Base-by-base conservation (phyloP, 1,140 invertebrate species). In the Scaptomyza pallida region DNA sequence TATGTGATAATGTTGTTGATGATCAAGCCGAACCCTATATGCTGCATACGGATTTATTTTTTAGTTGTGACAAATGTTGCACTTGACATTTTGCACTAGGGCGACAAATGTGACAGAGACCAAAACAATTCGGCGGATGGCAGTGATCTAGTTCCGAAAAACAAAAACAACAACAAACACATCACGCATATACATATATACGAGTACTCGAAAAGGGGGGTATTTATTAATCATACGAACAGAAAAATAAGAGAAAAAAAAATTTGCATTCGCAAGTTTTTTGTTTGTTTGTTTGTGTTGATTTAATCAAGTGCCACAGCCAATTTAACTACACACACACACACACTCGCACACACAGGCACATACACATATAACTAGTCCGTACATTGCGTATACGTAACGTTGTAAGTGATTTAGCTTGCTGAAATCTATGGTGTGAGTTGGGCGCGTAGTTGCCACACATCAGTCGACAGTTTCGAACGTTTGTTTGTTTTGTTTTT, bases 261-360 rank as follows among this genome's bases (percentile, higher is more conserved):
- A 80, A 71, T 88, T 81, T 85, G 69, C 81, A 86, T 74, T 70
- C 60, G 59, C 81, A 77, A 86, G 80, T 78, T 82, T 75, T 48
- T 78, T 82, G 47, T 45, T 51, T 33, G 4, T 64, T 75, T 75
- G 71, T 63, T 81, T 81, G 40, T 67, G 73, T 78, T 85, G 77
- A 88, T 88, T 85, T 85, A 88, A 85, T 85, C 82, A 86, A 85
- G 77, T 81, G 77, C 52, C 81, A 37, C 44, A 44, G 80, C 59
- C 76, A 85, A 85, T 85, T 85, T 59, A 85, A 60, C 54, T 30
- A 59, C 60, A 57, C 37, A 65, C n/a, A 75, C 30, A 45, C 35
- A 56, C 33, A 74, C 40, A 54, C 41, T 13, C 19, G 56, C 9
- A 51, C 17, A 60, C 1, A 17, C n/a, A n/a, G n/a, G n/a, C 41